Conservation (phyloP, 2,888 invertebrate genomes). For the Torymus texanus region DNA sequence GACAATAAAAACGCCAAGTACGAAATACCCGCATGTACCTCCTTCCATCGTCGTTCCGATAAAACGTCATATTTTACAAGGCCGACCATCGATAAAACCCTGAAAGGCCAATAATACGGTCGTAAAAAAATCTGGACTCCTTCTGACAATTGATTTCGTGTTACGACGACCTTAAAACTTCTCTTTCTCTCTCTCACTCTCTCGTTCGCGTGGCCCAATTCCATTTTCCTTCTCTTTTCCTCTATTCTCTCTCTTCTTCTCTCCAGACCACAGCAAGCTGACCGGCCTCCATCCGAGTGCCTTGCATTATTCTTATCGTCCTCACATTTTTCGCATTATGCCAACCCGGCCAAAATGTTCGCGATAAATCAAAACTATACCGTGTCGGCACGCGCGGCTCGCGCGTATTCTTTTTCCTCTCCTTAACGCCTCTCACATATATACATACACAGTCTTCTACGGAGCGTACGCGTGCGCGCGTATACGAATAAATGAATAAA, state of each 20-base stretch:
- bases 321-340: slow-evolving; percentile 53
- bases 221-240: no score
- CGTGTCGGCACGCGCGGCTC: slow-evolving; percentile 8
- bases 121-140: neutral
- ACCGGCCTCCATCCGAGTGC: slow-evolving; percentile 57
- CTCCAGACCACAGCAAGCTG: neutral
- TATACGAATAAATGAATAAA: slow-evolving; percentile 50
- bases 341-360: slow-evolving; percentile 48
- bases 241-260: no score
- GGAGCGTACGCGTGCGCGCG: slow-evolving; percentile 17
- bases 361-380: slow-evolving; percentile 53
- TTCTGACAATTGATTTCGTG: slow-evolving; percentile 51
- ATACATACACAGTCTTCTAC: neutral
- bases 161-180: no score
- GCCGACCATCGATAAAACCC: slow-evolving; percentile 46
- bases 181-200: no score
- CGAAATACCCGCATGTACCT: no score
- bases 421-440: neutral
- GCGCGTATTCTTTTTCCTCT: slow-evolving; percentile 25
- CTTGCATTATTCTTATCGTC: slow-evolving; percentile 63
- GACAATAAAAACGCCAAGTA: no score
- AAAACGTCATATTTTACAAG: no score
- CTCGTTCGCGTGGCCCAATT: no score
- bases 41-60: no score
- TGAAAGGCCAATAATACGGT: slow-evolving; percentile 59